A percentile compares a stretch with the other conserved stretches of the same genome.
These are phyloP conservation scores for Callipepla squamata DNA, from an alignment of 2,113 vertebrate genomes.

Conservation along the genomic window DNA sequence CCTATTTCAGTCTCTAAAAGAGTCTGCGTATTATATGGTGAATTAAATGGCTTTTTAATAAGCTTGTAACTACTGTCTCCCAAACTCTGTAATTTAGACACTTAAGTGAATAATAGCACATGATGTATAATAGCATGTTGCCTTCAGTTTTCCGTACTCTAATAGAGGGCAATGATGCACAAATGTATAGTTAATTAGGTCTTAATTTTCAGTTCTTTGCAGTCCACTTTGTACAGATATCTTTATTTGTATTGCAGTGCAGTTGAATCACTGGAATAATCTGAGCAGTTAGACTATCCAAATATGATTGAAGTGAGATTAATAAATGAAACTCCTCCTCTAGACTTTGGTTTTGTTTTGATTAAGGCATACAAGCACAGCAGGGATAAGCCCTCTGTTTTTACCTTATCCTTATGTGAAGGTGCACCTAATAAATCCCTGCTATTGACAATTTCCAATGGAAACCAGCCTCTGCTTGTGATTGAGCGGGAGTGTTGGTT, in stretches of 20 bases:
- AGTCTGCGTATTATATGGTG: constrained; percentile 25
- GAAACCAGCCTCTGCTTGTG: neutral
- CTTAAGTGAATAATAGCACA: constrained; percentile 57
- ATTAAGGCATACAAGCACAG: neutral
- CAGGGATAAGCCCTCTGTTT: neutral
- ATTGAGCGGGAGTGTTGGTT: neutral
- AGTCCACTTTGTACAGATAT: constrained; percentile 4
- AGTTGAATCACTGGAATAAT: neutral
- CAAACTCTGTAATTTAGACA: constrained; percentile 52
- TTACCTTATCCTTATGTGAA: neutral
- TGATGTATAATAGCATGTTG: constrained; percentile 53
- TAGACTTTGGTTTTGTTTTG: neutral
- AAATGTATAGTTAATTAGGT: constrained; percentile 47
- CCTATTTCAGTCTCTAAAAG: neutral
- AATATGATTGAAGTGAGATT: neutral
- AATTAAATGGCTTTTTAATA: constrained; percentile 58
- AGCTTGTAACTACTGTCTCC: constrained; percentile 26
- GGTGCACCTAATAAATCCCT: neutral
- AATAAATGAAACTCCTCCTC: neutral
- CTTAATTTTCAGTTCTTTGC: constrained; percentile 50
- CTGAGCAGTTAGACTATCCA: neutral
- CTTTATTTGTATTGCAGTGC: neutral
- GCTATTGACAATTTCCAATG: neutral
- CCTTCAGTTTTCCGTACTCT: constrained; percentile 23
- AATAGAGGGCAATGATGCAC: constrained; percentile 40